Conservation (phyloP, 2,797 vertebrate species). For the Alexandromys oeconomus region DNA sequence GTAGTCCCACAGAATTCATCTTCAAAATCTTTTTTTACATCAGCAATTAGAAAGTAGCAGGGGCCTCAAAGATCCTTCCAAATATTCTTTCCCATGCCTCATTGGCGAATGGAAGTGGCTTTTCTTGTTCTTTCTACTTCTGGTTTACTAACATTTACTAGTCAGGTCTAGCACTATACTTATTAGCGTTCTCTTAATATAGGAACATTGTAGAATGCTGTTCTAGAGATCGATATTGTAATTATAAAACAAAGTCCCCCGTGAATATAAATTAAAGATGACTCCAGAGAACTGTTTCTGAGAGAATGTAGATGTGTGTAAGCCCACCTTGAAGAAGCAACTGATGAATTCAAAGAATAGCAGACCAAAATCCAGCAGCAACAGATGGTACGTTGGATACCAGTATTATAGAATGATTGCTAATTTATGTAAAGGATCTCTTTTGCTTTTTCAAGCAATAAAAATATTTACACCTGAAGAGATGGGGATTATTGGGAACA, state of each 20-base stretch:
- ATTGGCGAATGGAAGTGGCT: not conserved
- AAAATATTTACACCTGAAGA: not conserved
- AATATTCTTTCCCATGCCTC: not conserved
- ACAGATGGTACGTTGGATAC: not conserved
- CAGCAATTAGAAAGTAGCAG: not conserved
- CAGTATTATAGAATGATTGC: not conserved
- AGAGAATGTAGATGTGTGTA: not conserved
- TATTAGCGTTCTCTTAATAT: not conserved
- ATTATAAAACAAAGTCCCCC: constrained; percentile 6
- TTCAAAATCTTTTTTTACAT: not conserved
- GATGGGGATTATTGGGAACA: not conserved
- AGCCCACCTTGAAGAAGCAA: not conserved
- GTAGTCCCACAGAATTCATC: not conserved
- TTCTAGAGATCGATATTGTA: not conserved
- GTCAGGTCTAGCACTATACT: not conserved
- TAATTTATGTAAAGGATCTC: not conserved
- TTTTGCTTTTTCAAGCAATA: constrained; percentile 32
- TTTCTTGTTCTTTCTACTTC: not conserved
- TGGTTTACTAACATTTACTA: not conserved
- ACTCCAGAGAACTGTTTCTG: not conserved
- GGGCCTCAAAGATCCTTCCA: not conserved
- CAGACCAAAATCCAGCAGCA: not conserved
- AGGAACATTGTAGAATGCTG: constrained; percentile 3
- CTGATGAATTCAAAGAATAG: constrained; percentile 17
- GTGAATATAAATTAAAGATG: not conserved